Conservation (phyloP, 2,888 invertebrate genomes). For the Agrilus cyanescens region DNA sequence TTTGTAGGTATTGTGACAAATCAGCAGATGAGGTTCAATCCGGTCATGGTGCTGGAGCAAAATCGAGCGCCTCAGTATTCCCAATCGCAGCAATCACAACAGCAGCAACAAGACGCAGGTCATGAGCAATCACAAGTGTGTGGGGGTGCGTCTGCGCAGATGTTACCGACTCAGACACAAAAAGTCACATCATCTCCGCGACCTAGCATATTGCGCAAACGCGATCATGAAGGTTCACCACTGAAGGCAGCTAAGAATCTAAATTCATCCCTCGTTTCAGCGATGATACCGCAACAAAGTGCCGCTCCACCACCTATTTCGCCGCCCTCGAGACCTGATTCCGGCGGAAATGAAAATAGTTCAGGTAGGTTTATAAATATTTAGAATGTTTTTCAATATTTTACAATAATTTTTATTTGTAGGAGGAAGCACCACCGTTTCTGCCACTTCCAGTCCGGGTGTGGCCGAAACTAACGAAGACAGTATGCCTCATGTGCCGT, state of each 20-base stretch:
- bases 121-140: constrained; percentile 9
- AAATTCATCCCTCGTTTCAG: constrained; percentile 27
- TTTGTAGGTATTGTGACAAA: constrained; percentile 21
- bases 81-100: constrained; percentile 7
- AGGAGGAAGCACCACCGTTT: constrained; percentile 74
- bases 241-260: constrained; percentile 54
- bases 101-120: constrained; percentile 6
- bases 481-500: constrained; percentile 27
- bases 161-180: constrained; percentile 15
- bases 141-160: background rate
- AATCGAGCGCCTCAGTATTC: constrained; percentile 21
- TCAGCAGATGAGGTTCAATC: constrained; percentile 33
- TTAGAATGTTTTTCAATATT: background rate
- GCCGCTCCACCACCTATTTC: constrained; percentile 25
- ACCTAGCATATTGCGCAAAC: constrained; percentile 77
- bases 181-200: constrained; percentile 47
- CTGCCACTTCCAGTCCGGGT: constrained; percentile 74
- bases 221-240: constrained; percentile 67
- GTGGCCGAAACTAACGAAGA: constrained; percentile 47
- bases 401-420: background rate
- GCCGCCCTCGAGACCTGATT: constrained; percentile 34
- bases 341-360: constrained; percentile 33
- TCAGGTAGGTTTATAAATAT: constrained; percentile 21
- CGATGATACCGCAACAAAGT: constrained; percentile 11
- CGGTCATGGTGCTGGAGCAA: constrained; percentile 35